These are phyloP conservation scores for Neomicropteryx cornuta DNA, from an alignment of 1,140 invertebrate species.

Conservation along the genomic window DNA sequence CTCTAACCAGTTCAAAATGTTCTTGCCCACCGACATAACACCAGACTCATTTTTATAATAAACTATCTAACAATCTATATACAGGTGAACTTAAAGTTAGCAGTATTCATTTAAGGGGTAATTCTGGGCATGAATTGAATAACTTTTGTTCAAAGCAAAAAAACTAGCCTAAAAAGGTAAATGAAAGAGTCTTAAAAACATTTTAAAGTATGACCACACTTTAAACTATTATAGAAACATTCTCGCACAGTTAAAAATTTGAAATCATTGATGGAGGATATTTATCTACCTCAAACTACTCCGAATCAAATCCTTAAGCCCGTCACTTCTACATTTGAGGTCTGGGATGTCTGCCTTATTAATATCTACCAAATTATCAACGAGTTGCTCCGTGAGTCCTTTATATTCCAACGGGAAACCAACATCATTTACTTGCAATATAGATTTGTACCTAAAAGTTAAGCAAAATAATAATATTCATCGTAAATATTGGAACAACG, in stretches of 20 bases:
- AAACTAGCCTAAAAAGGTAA: no score
- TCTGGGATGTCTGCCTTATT: slow-evolving; percentile 38
- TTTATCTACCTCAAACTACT: slow-evolving; percentile 27
- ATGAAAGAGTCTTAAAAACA: no score
- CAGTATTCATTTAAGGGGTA: no score
- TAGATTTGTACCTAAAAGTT: slow-evolving; percentile 29
- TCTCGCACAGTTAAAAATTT: background rate
- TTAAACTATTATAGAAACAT: background rate
- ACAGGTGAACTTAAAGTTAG: no score
- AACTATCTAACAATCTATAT: no score
- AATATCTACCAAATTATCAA: slow-evolving; percentile 38
- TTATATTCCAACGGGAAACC: slow-evolving; percentile 30
- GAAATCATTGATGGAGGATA: slow-evolving; percentile 2
- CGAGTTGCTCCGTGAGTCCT: slow-evolving; percentile 40
- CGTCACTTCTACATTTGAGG: slow-evolving; percentile 37
- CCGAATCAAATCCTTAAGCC: slow-evolving; percentile 32
- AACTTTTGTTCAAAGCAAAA: no score
- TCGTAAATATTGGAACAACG: background rate
- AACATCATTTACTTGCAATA: slow-evolving; percentile 27
- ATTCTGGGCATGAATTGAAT: no score
- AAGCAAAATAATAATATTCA: slow-evolving; percentile 1
- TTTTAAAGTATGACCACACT: no score
- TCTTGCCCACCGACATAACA: no score
- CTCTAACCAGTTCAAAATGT: no score
- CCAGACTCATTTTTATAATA: no score